A percentile compares a stretch with the other conserved stretches of the same genome.
These are phyloP conservation scores for Melospiza georgiana DNA, from an alignment of 2,113 vertebrate species.

Conservation along the genomic window DNA sequence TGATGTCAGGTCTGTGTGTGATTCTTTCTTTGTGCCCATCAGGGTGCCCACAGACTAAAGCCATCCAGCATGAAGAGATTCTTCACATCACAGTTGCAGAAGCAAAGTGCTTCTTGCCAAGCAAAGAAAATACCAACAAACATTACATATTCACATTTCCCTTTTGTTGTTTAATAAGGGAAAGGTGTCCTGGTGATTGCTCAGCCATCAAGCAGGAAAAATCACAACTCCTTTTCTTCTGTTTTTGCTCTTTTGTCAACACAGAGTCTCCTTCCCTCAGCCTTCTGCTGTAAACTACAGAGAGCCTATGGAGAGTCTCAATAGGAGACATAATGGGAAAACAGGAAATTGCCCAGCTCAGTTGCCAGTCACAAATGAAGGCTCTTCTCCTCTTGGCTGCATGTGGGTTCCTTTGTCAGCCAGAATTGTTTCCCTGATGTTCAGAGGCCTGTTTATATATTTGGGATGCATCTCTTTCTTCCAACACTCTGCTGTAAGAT, in stretches of 20 bases:
- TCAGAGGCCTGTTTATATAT: neutral
- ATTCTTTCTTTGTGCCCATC: conserved; percentile 71
- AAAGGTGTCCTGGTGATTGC: conserved; percentile 56
- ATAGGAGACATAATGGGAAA: neutral
- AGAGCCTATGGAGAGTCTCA: neutral
- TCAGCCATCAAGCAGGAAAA: conserved; percentile 53
- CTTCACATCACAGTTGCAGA: conserved; percentile 65
- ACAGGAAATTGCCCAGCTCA: neutral
- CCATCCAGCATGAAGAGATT: conserved; percentile 63
- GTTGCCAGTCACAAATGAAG: neutral
- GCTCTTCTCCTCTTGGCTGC: neutral
- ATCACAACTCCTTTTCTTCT: conserved; percentile 59
- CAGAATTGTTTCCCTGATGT: neutral
- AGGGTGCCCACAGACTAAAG: conserved; percentile 66
- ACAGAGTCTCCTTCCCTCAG: neutral
- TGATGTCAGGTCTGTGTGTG: conserved; percentile 73
- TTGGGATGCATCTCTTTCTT: neutral
- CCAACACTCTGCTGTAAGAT: neutral
- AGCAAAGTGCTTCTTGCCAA: conserved; percentile 57
- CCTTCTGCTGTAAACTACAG: neutral
- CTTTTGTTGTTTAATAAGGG: conserved; percentile 71
- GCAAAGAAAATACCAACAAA: conserved; percentile 71
- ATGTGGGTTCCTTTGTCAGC: neutral
- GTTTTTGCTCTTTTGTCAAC: conserved; percentile 44
- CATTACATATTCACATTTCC: conserved; percentile 67